Evolutionary conservation across 1,140 invertebrate genomes (phyloP).

Genomic region (Chrysomallon squamiferum): DNA sequence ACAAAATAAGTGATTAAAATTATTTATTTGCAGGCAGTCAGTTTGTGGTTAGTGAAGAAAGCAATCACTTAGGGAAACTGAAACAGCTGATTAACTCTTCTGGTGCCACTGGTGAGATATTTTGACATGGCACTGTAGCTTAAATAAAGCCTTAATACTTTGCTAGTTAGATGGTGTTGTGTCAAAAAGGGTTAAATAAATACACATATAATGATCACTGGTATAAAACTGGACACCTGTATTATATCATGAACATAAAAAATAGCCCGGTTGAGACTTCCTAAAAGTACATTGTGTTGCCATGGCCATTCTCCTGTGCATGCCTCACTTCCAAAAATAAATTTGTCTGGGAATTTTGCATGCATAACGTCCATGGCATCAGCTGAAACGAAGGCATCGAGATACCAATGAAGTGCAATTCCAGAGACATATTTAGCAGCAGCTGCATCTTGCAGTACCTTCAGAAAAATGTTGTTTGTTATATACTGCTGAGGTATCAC

Average conservation of each 20-base stretch:
- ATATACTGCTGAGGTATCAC: not conserved
- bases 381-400: conserved; percentile 68
- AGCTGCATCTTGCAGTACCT: conserved; percentile 66
- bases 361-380: conserved; percentile 68
- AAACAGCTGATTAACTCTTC: no score
- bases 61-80: no score
- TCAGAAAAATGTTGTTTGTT: not conserved
- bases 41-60: no score
- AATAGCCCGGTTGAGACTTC: conserved; percentile 78
- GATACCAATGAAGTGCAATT: conserved; percentile 83
- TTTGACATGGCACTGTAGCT: no score
- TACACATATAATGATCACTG: no score
- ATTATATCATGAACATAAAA: conserved; percentile 76
- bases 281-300: conserved; percentile 68
- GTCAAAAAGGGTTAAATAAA: no score
- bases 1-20: no score
- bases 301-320: conserved; percentile 69
- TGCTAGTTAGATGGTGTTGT: no score
- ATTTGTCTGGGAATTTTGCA: conserved; percentile 72
- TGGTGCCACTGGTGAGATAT: no score
- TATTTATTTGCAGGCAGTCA: no score
- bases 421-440: conserved; percentile 78
- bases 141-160: no score
- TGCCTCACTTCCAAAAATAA: conserved; percentile 81
- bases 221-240: no score